A percentile compares a stretch with the other conserved stretches of the same genome.
phyloP scores from a whole-genome alignment of 2,888 invertebrate genomes.

The Emmelina monodactyla region DNA sequence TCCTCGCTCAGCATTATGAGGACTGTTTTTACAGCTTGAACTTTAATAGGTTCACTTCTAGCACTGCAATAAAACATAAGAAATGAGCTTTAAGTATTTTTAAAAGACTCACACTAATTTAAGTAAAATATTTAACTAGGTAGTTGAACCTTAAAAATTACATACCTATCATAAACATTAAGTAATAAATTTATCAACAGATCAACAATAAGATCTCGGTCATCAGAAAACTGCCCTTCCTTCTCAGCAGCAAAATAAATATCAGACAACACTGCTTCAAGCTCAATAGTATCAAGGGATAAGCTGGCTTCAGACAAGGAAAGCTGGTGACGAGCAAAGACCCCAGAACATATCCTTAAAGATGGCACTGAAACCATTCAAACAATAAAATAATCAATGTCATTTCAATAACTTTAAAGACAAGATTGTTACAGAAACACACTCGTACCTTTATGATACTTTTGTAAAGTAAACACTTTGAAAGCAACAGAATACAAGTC shows the following conservation, averaged over 20 bases:
- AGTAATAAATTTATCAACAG: slow-evolving; percentile 71
- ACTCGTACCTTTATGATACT: slow-evolving; percentile 67
- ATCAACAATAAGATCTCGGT: slow-evolving; percentile 71
- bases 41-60: slow-evolving; percentile 68
- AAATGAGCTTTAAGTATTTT: too few relatives aligned
- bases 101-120: too few relatives aligned
- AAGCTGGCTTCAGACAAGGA: slow-evolving; percentile 73
- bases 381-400: neutral
- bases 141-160: too few relatives aligned
- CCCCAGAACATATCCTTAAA: slow-evolving; percentile 69
- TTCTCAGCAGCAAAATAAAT: slow-evolving; percentile 78
- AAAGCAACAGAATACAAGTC: slow-evolving; percentile 79
- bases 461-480: slow-evolving; percentile 62
- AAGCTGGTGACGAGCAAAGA: slow-evolving; percentile 76
- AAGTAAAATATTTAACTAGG: too few relatives aligned
- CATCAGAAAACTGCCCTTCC: slow-evolving; percentile 67
- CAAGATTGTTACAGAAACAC: neutral
- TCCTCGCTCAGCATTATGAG: slow-evolving; percentile 73
- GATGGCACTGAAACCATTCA: slow-evolving; percentile 38
- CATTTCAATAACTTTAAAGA: neutral
- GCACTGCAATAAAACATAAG: slow-evolving; percentile 41
- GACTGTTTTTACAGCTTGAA: slow-evolving; percentile 73
- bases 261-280: slow-evolving; percentile 76
- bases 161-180: slow-evolving; percentile 74
- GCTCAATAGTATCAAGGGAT: slow-evolving; percentile 70